Evolutionary conservation across 2,797 vertebrate species (phyloP), one percentile per base, ranked within the genome.

Genomic region (Paedocypris micromegethes): DNA sequence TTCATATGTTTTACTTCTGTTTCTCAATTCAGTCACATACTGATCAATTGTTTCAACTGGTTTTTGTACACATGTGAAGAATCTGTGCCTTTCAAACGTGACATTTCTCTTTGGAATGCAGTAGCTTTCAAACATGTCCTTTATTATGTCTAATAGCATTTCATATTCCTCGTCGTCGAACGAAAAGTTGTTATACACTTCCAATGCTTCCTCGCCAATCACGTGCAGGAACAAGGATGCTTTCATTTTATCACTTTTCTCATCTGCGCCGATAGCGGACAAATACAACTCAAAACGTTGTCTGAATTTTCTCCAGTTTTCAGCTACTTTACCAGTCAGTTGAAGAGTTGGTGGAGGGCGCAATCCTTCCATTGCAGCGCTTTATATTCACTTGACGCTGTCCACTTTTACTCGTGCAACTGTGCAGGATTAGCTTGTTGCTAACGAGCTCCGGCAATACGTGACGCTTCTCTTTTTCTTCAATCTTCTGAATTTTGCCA

Each of bases 151-250:
- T 39, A 71, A 55, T 0, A 8, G 48, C 51, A 66, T 37, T n/a
- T n/a, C n/a, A 45, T 37, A 40, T 3, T 70, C 51, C 2, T 61
- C 48, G 8, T 58, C 57, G 48, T 60, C 9, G 48, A 66, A 62
- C 4, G n/a, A 2, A 5, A 70, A 75, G 42, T 55, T 70, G 44
- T 70, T 61, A 7, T 57, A 70, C n/a, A 67, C 38, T 6, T 71
- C 46, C 6, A 74, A 40, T 3, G 42, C 52, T 6, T 74, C 47
- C 3, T 74, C 51, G 0, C 51, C 58, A 2, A 54, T 40, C 4
- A 53, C 50, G 58, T 78, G 78, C 66, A 72, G 68, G 78, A 73
- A 66, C 2, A 66, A 38, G 2, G 43, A 55, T 0, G 5, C 64
- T 23, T 56, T 66, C 2, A 48, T 41, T 41, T 66, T 66, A 1